These are phyloP conservation scores for Heliopora coerulea DNA, from an alignment of 92 coral and sea anemone species.

Conservation along the genomic window DNA sequence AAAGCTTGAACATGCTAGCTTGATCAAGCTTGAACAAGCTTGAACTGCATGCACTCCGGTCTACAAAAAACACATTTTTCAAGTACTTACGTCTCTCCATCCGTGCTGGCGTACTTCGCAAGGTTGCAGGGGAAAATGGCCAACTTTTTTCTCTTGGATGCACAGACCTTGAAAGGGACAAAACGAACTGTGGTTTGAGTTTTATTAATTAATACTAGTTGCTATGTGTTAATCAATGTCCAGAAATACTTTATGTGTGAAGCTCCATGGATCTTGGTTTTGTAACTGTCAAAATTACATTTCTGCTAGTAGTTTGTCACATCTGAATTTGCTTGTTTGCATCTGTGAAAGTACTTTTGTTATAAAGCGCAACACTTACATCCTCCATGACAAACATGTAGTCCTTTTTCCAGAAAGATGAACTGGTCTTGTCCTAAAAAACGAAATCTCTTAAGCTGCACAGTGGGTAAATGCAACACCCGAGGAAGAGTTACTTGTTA, in stretches of 20 bases:
- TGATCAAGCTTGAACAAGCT: too few relatives aligned
- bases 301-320: too few relatives aligned
- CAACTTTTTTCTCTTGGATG: slow-evolving; percentile 90
- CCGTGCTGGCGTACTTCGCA: slow-evolving; percentile 79
- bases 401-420: slow-evolving; percentile 74
- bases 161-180: slow-evolving; percentile 5
- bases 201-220: background rate
- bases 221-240: background rate
- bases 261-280: too few relatives aligned
- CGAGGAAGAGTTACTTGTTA: too few relatives aligned
- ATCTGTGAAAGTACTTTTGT: too few relatives aligned
- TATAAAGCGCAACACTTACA: too few relatives aligned
- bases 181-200: too few relatives aligned
- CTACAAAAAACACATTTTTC: background rate
- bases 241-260: background rate
- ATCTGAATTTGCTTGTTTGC: too few relatives aligned
- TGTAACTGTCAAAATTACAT: too few relatives aligned
- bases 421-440: slow-evolving; percentile 67
- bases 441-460: background rate
- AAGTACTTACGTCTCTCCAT: slow-evolving; percentile 68
- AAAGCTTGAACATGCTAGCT: too few relatives aligned
- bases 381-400: slow-evolving; percentile 92
- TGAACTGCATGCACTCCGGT: too few relatives aligned
- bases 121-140: slow-evolving; percentile 94
- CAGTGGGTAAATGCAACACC: too few relatives aligned